A percentile compares a stretch with the other conserved stretches of the same genome.
These are phyloP conservation scores for Poecile montanus DNA, from an alignment of 2,797 vertebrate species.

Conservation along the genomic window DNA sequence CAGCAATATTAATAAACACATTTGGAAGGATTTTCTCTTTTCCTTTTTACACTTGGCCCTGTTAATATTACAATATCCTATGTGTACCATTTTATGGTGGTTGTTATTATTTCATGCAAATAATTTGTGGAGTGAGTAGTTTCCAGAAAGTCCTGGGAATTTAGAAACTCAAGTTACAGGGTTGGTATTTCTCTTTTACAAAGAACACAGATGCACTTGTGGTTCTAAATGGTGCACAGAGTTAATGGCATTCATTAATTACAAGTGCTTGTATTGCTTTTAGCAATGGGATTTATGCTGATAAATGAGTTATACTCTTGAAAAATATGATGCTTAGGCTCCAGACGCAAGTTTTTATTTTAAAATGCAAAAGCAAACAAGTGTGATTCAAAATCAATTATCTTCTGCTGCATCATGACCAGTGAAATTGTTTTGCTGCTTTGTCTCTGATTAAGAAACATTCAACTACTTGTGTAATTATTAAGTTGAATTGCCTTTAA, in stretches of 20 bases:
- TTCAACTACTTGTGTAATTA: not conserved
- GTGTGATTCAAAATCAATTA: not conserved
- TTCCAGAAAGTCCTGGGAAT: not conserved
- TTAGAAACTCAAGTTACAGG: not conserved
- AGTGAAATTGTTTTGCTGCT: not conserved
- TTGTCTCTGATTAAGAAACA: not conserved
- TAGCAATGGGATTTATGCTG: not conserved
- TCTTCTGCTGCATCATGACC: not conserved
- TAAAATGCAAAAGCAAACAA: not conserved
- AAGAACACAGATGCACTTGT: not conserved
- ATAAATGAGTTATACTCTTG: not conserved
- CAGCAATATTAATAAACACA: not conserved
- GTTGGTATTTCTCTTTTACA: not conserved
- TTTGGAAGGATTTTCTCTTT: not conserved
- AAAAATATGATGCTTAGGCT: not conserved
- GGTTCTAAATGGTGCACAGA: not conserved
- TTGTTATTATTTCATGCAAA: not conserved
- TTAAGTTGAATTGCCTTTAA: not conserved
- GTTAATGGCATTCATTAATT: not conserved
- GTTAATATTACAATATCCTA: not conserved
- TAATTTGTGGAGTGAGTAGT: not conserved
- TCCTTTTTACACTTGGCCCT: not conserved
- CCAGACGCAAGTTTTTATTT: not conserved
- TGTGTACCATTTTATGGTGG: not conserved
- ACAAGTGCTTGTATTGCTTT: not conserved